These are phyloP conservation scores for Lonchura striata DNA, from an alignment of 2,113 vertebrate genomes.

Conservation along the genomic window DNA sequence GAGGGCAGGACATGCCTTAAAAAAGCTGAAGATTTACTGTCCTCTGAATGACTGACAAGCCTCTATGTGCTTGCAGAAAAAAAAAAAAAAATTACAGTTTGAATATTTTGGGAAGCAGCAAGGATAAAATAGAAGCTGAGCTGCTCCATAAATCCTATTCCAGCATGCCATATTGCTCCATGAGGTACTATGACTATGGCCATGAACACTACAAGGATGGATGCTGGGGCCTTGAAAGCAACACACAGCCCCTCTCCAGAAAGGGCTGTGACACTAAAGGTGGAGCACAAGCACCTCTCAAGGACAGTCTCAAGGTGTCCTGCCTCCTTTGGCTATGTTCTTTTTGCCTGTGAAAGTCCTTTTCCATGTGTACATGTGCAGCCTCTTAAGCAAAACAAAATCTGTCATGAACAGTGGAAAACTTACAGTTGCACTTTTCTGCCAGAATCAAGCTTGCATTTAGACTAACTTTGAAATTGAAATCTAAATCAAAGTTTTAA, in stretches of 20 bases:
- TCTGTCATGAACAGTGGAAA: background rate
- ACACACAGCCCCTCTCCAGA: accelerated
- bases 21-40: background rate
- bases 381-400: background rate
- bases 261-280: background rate
- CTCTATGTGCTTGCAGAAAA: background rate
- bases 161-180: accelerated
- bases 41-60: background rate
- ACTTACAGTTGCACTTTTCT: background rate
- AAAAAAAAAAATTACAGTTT: background rate
- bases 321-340: background rate
- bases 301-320: background rate
- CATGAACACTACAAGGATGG: too few relatives aligned
- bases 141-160: background rate
- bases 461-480: background rate
- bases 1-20: background rate
- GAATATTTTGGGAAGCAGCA: background rate
- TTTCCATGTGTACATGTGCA: background rate
- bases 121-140: background rate
- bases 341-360: background rate
- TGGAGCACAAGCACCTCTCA: background rate
- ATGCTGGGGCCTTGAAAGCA: background rate
- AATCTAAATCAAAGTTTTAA: background rate
- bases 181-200: background rate
- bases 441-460: background rate